phyloP scores from a whole-genome alignment of 2,888 invertebrate genomes.

The Malthinus seriepunctatus region DNA sequence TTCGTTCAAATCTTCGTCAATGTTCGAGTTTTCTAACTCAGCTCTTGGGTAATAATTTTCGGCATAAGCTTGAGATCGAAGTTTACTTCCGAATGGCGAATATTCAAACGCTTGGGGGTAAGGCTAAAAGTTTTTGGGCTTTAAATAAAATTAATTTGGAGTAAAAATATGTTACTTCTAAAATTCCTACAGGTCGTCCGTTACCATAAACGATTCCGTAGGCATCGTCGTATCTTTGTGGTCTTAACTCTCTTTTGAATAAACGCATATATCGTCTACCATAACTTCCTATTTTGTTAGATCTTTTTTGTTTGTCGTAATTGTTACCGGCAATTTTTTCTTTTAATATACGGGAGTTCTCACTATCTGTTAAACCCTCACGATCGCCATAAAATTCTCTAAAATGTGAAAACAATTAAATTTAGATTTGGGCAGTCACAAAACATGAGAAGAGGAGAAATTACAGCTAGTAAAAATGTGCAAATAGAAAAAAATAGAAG shows the following conservation, averaged over 20 bases:
- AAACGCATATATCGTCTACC: conserved; percentile 7
- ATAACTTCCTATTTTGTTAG: not conserved
- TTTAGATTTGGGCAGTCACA: not conserved
- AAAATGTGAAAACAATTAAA: not conserved
- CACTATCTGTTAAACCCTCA: not conserved
- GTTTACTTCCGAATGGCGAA: conserved; percentile 1
- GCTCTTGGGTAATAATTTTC: not conserved
- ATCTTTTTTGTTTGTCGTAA: not conserved
- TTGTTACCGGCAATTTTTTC: not conserved
- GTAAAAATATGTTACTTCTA: conserved; percentile 38
- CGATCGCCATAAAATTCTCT: not conserved
- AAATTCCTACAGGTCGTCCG: conserved; percentile 39
- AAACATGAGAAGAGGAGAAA: not conserved
- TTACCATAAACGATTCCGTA: conserved; percentile 40
- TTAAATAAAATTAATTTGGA: not conserved
- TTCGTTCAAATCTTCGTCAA: conserved; percentile 7
- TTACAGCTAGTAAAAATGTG: not conserved
- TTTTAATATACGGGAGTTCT: not conserved
- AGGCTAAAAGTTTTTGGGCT: conserved; percentile 11
- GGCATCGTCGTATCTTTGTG: conserved; percentile 16
- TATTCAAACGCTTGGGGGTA: conserved; percentile 14
- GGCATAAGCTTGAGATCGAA: not conserved
- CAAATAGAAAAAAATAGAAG: too few species aligned
- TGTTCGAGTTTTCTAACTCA: not conserved
- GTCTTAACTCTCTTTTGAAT: conserved; percentile 8